Evolutionary conservation across 1,140 invertebrate species (phyloP), one percentile per base, ranked within the genome.

Genomic region (Chrysopa pallens): DNA sequence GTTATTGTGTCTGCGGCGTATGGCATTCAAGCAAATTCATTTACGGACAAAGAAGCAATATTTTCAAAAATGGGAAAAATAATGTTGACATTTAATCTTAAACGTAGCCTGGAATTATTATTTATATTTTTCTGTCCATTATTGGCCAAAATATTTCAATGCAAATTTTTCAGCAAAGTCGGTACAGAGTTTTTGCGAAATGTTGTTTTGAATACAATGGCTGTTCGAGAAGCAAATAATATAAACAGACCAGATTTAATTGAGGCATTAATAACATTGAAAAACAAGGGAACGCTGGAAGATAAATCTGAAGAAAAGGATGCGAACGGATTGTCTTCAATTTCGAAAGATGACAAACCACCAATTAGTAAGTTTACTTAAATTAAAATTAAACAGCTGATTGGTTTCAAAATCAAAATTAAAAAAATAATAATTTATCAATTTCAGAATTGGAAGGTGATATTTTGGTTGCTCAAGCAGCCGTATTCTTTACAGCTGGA

Each of bases 1-100:
- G 62, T 70, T 5, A 74, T 76, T 33, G 69, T 69, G 4, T 69
- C 62, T 4, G 67, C 66, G 43, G 72, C 67, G 4, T 75, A 70
- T 50, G 73, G 72, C 11, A 57, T 74, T 43, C 61, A 69, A 36
- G 64, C 69, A 3, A 67, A 73, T 35, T 64, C 65, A 4, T 50
- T 73, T n/a, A 55, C 56, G n/a, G 56, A 70, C 46, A 55, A 64
- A 6, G 50, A 64, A 14, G 68, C 52, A 3, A 62, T 61, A 28
- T 69, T 64, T 43, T 58, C 52, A 31, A 53, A 36, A 38, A 52
- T 57, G 2, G 63, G 61, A 1, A 55, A 51, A 6, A 59, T 62
- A 1, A 8, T 7, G 36, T 15, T 36, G 4, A 36, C 17, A 31
- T 15, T 6, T 2, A 36, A 36, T 31, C 23, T 15, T 15, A 12